A percentile compares a stretch with the other conserved stretches of the same genome.
phyloP scores from a whole-genome alignment of 2,113 vertebrate species.

The Syngnathus floridae region DNA sequence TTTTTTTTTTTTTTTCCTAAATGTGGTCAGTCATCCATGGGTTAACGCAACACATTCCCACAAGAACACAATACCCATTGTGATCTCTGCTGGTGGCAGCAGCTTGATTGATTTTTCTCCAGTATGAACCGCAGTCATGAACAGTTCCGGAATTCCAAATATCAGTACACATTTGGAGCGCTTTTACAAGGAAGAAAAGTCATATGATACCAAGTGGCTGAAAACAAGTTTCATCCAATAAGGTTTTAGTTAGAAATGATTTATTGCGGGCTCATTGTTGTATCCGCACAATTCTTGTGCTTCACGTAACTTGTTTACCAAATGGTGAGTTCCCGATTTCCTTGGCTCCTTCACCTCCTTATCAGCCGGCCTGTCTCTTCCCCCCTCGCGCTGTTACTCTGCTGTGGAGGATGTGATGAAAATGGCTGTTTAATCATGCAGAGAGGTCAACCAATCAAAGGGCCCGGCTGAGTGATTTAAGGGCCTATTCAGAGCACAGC shows the following conservation, averaged over 20 bases:
- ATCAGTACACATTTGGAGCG: too few relatives aligned
- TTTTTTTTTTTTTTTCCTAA: neutral
- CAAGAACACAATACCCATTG: neutral
- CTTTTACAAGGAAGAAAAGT: too few relatives aligned
- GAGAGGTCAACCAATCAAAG: constrained; percentile 66
- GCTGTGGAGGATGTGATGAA: constrained; percentile 59
- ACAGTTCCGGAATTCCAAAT: too few relatives aligned
- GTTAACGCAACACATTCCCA: neutral
- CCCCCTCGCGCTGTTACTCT: constrained; percentile 43
- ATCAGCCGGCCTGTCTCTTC: constrained; percentile 20
- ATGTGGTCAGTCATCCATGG: neutral
- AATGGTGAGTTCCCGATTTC: constrained; percentile 23
- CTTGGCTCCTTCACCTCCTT: constrained; percentile 19
- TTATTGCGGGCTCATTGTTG: too few relatives aligned
- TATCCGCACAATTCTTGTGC: too few relatives aligned
- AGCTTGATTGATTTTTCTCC: neutral
- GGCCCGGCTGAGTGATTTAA: constrained; percentile 56
- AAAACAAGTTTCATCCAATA: too few relatives aligned
- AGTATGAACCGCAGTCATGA: neutral
- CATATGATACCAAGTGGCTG: too few relatives aligned
- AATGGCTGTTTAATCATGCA: constrained; percentile 71
- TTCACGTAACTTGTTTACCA: too few relatives aligned
- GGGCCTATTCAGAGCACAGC: constrained; percentile 61
- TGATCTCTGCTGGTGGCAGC: neutral
- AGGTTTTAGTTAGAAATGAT: too few relatives aligned